These are phyloP conservation scores for Chydorus sphaericus DNA, from an alignment of 2,888 invertebrate species.

Conservation along the genomic window DNA sequence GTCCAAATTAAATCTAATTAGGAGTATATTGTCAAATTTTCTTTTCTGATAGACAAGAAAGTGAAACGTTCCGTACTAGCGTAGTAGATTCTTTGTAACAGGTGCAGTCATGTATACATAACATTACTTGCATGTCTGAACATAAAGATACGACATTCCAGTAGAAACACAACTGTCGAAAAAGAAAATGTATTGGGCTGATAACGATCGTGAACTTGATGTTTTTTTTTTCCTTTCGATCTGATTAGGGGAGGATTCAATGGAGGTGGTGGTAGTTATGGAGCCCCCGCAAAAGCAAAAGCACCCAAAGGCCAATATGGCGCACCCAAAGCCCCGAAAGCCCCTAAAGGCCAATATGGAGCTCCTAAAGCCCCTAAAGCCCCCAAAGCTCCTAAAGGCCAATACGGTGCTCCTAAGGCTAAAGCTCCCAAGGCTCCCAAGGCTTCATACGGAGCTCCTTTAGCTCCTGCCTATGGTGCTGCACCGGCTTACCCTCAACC, in stretches of 20 bases:
- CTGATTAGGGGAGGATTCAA: background rate
- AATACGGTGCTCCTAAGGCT: constrained; percentile 8
- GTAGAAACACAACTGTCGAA: no score
- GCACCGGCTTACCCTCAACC: background rate
- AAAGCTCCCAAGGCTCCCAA: constrained; percentile 15
- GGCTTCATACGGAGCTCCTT: constrained; percentile 12
- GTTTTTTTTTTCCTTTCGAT: no score
- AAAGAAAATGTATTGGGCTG: no score
- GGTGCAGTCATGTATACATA: no score
- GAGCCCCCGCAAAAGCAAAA: constrained; percentile 1
- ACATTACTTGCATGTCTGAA: no score
- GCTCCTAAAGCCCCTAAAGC: constrained; percentile 15
- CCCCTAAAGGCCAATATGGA: constrained; percentile 14
- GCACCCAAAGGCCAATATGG: constrained; percentile 10
- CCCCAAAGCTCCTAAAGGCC: constrained; percentile 12
- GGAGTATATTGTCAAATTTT: no score
- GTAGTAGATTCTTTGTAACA: no score
- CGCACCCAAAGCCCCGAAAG: constrained; percentile 13
- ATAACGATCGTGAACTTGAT: no score
- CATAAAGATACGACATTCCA: no score
- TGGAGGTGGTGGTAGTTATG: background rate
- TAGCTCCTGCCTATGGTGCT: constrained; percentile 13
- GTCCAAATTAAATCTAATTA: no score
- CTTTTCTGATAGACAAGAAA: no score
- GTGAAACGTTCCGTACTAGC: no score